Conservation (phyloP, 2,113 vertebrate genomes). For the Cebidichthys violaceus region DNA sequence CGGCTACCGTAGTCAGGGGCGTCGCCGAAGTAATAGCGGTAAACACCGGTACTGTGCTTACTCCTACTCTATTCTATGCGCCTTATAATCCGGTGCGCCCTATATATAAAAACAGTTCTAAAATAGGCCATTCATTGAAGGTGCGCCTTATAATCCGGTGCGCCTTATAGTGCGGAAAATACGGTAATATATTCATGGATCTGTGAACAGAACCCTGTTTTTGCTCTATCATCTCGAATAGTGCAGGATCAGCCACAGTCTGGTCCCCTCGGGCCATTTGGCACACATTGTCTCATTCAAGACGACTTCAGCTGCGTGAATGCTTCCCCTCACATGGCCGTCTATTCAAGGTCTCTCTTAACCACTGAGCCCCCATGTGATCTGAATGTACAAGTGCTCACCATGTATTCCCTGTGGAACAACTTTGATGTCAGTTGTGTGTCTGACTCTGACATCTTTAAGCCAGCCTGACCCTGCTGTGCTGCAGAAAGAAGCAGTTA, state of each 20-base stretch:
- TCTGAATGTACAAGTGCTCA: conserved; percentile 52
- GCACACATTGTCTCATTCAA: conserved; percentile 20
- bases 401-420: conserved; percentile 30
- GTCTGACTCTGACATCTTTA: conserved; percentile 49
- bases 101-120: too few species aligned
- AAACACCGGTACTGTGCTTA: too few species aligned
- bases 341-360: conserved; percentile 37
- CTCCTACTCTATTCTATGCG: too few species aligned
- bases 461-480: conserved; percentile 37
- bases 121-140: too few species aligned
- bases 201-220: neutral
- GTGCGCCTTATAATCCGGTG: too few species aligned
- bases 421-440: conserved; percentile 55
- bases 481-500: conserved; percentile 46
- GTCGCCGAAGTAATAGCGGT: too few species aligned
- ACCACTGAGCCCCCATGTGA: conserved; percentile 41
- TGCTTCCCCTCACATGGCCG: conserved; percentile 14
- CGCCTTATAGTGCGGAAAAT: too few species aligned
- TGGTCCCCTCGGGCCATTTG: conserved; percentile 13
- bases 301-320: conserved; percentile 45
- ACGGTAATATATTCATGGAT: neutral
- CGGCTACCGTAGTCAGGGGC: too few species aligned
- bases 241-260: conserved; percentile 18
- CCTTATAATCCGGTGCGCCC: too few species aligned
- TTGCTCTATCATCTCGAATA: conserved; percentile 20